Evolutionary conservation across 1,140 invertebrate genomes (phyloP).

Genomic region (Drosophila simulans): DNA sequence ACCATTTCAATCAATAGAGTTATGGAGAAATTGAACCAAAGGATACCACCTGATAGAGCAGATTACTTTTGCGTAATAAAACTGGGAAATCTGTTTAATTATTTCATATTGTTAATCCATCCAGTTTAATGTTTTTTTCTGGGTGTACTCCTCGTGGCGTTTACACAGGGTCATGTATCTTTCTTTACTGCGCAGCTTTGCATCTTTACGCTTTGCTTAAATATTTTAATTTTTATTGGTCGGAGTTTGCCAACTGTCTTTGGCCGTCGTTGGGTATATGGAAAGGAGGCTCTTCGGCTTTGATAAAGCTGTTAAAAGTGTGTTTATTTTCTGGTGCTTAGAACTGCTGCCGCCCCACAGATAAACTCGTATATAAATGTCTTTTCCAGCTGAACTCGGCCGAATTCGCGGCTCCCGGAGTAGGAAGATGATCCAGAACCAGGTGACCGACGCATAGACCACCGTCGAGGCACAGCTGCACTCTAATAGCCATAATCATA

Average conservation of each 20-base stretch:
- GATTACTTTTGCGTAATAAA: no score
- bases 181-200: constrained; percentile 78
- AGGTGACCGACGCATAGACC: constrained; percentile 25
- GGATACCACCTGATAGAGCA: no score
- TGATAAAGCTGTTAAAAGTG: constrained; percentile 77
- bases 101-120: background rate
- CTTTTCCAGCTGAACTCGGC: constrained; percentile 2
- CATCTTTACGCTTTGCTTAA: constrained; percentile 81
- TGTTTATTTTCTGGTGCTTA: constrained; percentile 69
- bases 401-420: constrained; percentile 1
- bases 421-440: constrained; percentile 8
- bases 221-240: constrained; percentile 83
- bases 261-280: constrained; percentile 7
- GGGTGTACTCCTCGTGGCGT: background rate
- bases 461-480: constrained; percentile 55
- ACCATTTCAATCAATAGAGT: no score
- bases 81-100: no score
- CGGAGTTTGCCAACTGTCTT: constrained; percentile 69
- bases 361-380: constrained; percentile 34
- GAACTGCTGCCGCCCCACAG: constrained; percentile 16
- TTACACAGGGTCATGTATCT: constrained; percentile 62
- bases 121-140: background rate
- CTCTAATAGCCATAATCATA: constrained; percentile 82
- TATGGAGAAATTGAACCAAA: no score
- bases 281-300: constrained; percentile 42